Percentiles rank a stretch among this genome's conserved stretches.
These are phyloP conservation scores for Thamnophis sirtalis DNA, from an alignment of 2,113 vertebrate species.

Conservation along the genomic window DNA sequence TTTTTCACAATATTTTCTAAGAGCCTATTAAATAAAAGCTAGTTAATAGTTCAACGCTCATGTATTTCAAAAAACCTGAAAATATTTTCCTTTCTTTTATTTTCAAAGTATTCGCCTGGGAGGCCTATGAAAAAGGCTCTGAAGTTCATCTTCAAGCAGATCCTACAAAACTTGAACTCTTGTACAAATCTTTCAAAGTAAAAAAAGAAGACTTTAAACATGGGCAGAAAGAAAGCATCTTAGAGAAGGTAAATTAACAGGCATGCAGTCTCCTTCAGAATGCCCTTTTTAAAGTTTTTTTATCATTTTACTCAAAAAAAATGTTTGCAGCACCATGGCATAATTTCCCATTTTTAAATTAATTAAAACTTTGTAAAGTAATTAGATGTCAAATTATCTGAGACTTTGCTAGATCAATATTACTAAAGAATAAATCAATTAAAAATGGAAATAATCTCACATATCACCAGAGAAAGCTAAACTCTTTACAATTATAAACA, in stretches of 20 bases:
- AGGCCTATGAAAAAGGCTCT: slow-evolving; percentile 95
- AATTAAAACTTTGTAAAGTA: neutral
- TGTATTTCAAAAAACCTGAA: neutral
- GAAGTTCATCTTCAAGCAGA: slow-evolving; percentile 98
- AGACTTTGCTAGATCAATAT: neutral
- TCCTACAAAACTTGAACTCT: slow-evolving; percentile 92
- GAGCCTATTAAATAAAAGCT: neutral
- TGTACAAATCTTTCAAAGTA: slow-evolving; percentile 94
- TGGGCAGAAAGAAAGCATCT: slow-evolving; percentile 88
- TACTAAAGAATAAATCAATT: neutral
- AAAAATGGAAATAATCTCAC: neutral
- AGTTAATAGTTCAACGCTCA: neutral
- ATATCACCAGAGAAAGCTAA: neutral
- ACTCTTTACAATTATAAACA: neutral
- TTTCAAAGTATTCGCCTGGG: slow-evolving; percentile 92
- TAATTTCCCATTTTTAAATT: neutral
- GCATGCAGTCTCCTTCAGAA: neutral
- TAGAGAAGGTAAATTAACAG: slow-evolving; percentile 80
- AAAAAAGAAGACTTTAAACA: slow-evolving; percentile 98
- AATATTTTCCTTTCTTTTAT: slow-evolving; percentile 24
- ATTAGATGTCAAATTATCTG: neutral
- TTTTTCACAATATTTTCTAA: neutral
- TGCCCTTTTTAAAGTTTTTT: neutral
- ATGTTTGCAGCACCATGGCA: neutral
- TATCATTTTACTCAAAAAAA: neutral